These are phyloP conservation scores for Notarius quadriscutis DNA, from an alignment of 2,113 vertebrate genomes.

Conservation along the genomic window DNA sequence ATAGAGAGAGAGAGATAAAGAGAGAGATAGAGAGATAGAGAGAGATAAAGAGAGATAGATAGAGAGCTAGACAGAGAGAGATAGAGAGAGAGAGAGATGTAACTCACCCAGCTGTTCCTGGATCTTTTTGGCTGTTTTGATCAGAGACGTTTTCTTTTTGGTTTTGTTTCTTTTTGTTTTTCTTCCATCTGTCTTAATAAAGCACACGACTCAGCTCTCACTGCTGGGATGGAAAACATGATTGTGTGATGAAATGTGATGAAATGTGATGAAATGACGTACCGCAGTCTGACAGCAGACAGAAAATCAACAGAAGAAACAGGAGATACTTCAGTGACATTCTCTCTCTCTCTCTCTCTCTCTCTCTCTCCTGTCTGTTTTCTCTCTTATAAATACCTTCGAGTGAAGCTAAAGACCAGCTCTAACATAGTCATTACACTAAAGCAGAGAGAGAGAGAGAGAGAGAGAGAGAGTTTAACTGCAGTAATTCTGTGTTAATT, in stretches of 20 bases:
- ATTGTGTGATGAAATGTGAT: not conserved
- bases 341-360: not conserved
- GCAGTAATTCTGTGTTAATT: too few species aligned
- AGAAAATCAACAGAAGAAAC: not conserved
- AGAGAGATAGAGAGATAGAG: too few species aligned
- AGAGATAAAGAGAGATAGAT: not conserved
- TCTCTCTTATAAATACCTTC: slow-evolving; percentile 1
- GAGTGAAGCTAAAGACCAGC: not conserved
- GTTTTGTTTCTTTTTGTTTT: slow-evolving; percentile 15
- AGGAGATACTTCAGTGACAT: not conserved
- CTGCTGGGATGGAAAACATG: not conserved
- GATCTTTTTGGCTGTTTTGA: not conserved
- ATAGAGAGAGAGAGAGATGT: too few species aligned
- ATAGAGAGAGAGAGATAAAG: not conserved
- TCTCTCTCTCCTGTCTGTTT: not conserved
- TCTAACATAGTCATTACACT: slow-evolving; percentile 8
- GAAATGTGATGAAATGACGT: not conserved
- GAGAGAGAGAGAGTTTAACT: not conserved
- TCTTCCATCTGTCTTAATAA: not conserved
- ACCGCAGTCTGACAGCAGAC: slow-evolving; percentile 25
- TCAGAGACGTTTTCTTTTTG: not conserved
- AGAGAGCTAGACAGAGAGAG: not conserved
- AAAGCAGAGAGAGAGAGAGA: not conserved
- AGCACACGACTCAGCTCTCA: not conserved
- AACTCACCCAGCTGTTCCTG: slow-evolving; percentile 2